phyloP scores from a whole-genome alignment of 2,888 invertebrate species.

The Peribatodes rhomboidaria region DNA sequence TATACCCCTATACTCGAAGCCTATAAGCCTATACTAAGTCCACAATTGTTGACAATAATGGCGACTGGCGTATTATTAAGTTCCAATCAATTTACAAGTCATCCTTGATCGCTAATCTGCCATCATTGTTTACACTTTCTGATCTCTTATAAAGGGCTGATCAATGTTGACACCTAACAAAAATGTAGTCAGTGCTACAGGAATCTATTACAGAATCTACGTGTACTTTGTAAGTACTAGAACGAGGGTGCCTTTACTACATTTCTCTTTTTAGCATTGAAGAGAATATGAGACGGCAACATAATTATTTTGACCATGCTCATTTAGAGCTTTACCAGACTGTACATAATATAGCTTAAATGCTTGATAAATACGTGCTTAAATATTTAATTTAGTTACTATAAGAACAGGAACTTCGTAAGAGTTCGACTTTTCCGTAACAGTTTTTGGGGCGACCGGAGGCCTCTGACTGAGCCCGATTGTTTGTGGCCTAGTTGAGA shows the following conservation, averaged over 20 bases:
- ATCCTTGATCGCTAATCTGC: no score
- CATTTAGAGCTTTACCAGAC: background rate
- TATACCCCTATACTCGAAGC: no score
- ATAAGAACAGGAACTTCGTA: background rate
- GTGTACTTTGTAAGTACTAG: background rate
- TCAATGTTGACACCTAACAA: no score
- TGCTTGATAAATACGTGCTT: background rate
- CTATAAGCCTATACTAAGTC: no score
- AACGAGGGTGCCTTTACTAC: background rate
- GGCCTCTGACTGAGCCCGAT: background rate
- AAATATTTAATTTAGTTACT: background rate
- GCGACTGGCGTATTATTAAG: no score
- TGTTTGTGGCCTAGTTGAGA: background rate
- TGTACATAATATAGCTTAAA: conserved; percentile 13
- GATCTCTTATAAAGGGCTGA: no score
- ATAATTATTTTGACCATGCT: background rate
- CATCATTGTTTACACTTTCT: no score
- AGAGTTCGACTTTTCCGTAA: background rate
- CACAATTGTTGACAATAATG: no score
- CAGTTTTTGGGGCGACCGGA: background rate
- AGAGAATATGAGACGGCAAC: background rate
- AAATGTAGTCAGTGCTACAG: no score
- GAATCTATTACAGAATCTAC: no score
- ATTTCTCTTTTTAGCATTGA: background rate
- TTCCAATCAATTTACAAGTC: no score